Percentiles rank a stretch among this genome's conserved stretches.
Conservation (phyloP, 2,888 invertebrate genomes). For the Dryobotodes eremita region DNA sequence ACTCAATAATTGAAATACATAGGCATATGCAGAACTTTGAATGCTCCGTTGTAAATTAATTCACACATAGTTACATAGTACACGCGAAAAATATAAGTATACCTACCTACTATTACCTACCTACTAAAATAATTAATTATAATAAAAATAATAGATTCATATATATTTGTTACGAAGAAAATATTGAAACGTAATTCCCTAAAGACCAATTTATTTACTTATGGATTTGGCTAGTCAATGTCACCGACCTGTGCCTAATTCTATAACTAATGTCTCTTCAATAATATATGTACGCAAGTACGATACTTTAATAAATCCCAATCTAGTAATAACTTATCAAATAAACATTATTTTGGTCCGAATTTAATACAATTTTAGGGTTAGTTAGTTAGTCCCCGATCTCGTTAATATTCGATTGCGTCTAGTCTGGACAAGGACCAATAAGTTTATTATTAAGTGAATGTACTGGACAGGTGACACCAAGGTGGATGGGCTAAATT, state of each 20-base stretch:
- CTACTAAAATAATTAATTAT: no score
- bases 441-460: conserved; percentile 44
- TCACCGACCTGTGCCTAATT: not conserved
- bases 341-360: conserved; percentile 19
- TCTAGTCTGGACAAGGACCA: conserved; percentile 38
- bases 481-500: conserved; percentile 16
- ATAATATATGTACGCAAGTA: not conserved
- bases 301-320: conserved; percentile 3
- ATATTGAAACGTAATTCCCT: not conserved
- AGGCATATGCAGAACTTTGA: not conserved
- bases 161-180: not conserved
- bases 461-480: conserved; percentile 34
- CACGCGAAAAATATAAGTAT: no score
- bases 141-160: no score
- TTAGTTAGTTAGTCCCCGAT: conserved; percentile 57
- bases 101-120: no score
- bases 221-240: not conserved
- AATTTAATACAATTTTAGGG: conserved; percentile 34
- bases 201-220: not conserved
- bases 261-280: not conserved
- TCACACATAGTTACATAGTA: not conserved
- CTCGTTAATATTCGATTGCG: conserved; percentile 62
- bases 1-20: not conserved
- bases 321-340: conserved; percentile 14
- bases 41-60: not conserved